Conservation (phyloP, 2,113 vertebrate genomes). For the Gymnocephalus cernua region DNA sequence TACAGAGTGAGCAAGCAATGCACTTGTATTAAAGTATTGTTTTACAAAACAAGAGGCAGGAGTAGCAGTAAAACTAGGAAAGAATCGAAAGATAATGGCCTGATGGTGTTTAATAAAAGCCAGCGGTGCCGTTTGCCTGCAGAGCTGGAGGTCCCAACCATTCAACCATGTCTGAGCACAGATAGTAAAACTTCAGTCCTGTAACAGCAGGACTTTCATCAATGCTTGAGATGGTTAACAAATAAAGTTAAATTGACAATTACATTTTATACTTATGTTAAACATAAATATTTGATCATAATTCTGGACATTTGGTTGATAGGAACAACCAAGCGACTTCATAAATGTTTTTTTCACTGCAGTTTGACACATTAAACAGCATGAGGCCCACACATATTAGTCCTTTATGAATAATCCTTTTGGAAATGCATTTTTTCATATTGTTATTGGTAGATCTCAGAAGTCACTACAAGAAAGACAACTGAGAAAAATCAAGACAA, state of each 20-base stretch:
- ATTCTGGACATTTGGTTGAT: constrained; percentile 4
- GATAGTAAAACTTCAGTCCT: constrained; percentile 7
- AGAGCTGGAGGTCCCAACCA: constrained; percentile 15
- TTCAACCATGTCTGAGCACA: background rate
- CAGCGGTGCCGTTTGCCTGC: background rate
- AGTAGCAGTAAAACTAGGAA: background rate
- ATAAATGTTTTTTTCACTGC: constrained; percentile 6
- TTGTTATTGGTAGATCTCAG: background rate
- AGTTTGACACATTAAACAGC: constrained; percentile 17
- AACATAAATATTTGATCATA: constrained; percentile 15
- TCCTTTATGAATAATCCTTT: constrained; percentile 4
- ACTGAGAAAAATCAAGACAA: background rate
- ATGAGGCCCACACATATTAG: background rate
- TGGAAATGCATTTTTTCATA: background rate
- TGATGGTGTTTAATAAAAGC: background rate
- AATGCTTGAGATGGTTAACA: background rate
- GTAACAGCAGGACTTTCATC: background rate
- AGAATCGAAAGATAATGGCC: background rate
- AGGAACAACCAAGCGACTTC: background rate
- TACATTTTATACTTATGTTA: background rate
- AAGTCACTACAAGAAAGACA: background rate
- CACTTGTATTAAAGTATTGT: background rate
- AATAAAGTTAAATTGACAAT: constrained; percentile 10
- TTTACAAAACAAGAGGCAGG: background rate
- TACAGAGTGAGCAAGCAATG: background rate